phyloP scores from a whole-genome alignment of 2,113 vertebrate genomes.

The Alexandromys fortis region DNA sequence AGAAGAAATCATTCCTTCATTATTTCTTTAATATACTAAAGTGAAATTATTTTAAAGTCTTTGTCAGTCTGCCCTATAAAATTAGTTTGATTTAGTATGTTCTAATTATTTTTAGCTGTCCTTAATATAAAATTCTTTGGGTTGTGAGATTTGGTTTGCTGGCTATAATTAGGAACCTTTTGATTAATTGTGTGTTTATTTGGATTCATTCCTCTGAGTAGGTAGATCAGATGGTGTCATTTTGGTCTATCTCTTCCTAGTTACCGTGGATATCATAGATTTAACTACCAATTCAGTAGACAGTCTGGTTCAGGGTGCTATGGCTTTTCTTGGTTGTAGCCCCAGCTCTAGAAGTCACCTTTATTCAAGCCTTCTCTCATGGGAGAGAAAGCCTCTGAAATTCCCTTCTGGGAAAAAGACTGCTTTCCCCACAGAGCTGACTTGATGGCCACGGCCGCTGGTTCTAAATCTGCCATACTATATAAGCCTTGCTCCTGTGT shows the following conservation, averaged over 20 bases:
- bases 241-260: neutral
- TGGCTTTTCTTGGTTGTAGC: neutral
- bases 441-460: neutral
- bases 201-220: neutral
- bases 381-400: neutral
- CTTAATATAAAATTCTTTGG: neutral
- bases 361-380: neutral
- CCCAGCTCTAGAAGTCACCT: neutral
- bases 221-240: neutral
- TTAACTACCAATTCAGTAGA: neutral
- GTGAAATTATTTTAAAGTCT: neutral
- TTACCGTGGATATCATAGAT: neutral
- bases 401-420: neutral
- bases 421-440: neutral
- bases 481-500: neutral
- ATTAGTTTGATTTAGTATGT: constrained; percentile 33
- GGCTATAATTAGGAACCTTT: neutral
- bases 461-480: neutral
- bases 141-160: constrained; percentile 32
- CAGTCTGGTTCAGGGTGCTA: neutral
- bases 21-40: neutral
- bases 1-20: constrained; percentile 24
- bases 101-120: constrained; percentile 17
- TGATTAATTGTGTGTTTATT: neutral
- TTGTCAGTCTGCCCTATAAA: neutral